Evolutionary conservation across 2,888 invertebrate species (phyloP), one percentile per base, ranked within the genome.

Genomic region (Melanostoma mellinum): DNA sequence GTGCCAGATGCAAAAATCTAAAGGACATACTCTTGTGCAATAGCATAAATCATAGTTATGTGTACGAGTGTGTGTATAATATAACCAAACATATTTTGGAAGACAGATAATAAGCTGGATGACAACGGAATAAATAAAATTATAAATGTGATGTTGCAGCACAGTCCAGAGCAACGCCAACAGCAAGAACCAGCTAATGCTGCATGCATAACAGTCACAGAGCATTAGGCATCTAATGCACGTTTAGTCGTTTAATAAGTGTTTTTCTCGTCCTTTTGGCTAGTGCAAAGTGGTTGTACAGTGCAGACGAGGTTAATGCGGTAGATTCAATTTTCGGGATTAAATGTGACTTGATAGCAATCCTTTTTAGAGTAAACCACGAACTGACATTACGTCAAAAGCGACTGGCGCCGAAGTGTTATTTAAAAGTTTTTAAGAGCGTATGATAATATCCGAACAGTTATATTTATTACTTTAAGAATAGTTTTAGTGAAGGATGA

Each of bases 161-260:
- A 71, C n/a, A 60, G 55, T 20, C 20, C 32, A 55, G 36, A 58
- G 8, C 10, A 44, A 48, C 20, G 8, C 33, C 20, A 50, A 20
- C 53, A 40, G 65, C 36, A 32, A 50, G 50, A 53, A 35, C 30
- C 65, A 71, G 33, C 84, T 79, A 78, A 74, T 75, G 71, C 71
- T 79, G 79, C 79, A 79, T 84, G 79, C 71, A 79, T 65, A 78
- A 77, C 72, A 67, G 84, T 79, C 84, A 84, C 74, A 75, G 79
- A 71, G 55, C 84, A 84, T 79, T 84, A 84, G 79, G 71, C 84
- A 74, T 75, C 84, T 84, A 84, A 84, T 84, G 84, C 79, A 79
- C 79, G 84, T 84, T 84, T 84, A 84, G 79, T 79, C 79, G 84
- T 84, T 84, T 84, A 84, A 84, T 79, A 79, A 75, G 60, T 67